Conservation (phyloP, 2,797 vertebrate species). For the Amphiprion clarkii region DNA sequence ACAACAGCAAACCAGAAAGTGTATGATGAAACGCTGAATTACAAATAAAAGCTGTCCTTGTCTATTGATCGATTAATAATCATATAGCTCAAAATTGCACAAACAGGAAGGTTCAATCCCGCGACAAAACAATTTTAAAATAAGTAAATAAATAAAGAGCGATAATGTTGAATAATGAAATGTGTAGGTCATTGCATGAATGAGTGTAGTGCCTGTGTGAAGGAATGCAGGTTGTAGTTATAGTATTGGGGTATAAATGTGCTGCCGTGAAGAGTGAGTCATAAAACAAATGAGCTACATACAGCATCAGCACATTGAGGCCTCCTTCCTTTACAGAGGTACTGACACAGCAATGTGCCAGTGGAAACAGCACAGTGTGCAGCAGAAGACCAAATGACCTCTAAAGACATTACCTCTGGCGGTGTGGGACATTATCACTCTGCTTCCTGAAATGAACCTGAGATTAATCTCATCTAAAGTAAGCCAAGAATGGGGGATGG, state of each 20-base stretch:
- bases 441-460: slow-evolving; percentile 34
- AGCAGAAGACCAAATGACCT: slow-evolving; percentile 71
- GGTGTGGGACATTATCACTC: slow-evolving; percentile 38
- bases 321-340: slow-evolving; percentile 41
- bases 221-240: neutral
- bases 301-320: slow-evolving; percentile 61
- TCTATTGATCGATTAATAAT: neutral
- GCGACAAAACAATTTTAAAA: neutral
- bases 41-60: neutral
- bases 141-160: neutral
- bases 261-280: slow-evolving; percentile 56
- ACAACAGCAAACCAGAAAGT: neutral
- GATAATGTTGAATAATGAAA: neutral
- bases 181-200: neutral
- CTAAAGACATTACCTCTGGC: slow-evolving; percentile 63
- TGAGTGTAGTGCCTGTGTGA: neutral
- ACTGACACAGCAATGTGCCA: slow-evolving; percentile 68
- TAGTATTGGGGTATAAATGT: slow-evolving; percentile 27
- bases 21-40: neutral
- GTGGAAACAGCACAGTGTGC: slow-evolving; percentile 64
- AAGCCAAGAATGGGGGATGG: slow-evolving; percentile 26
- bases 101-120: neutral
- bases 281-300: slow-evolving; percentile 67
- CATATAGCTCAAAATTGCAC: neutral
- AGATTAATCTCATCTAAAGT: slow-evolving; percentile 48